A percentile compares a stretch with the other conserved stretches of the same genome.
These are phyloP conservation scores for Puffinus mauretanicus DNA, from an alignment of 2,113 vertebrate genomes.

Conservation along the genomic window DNA sequence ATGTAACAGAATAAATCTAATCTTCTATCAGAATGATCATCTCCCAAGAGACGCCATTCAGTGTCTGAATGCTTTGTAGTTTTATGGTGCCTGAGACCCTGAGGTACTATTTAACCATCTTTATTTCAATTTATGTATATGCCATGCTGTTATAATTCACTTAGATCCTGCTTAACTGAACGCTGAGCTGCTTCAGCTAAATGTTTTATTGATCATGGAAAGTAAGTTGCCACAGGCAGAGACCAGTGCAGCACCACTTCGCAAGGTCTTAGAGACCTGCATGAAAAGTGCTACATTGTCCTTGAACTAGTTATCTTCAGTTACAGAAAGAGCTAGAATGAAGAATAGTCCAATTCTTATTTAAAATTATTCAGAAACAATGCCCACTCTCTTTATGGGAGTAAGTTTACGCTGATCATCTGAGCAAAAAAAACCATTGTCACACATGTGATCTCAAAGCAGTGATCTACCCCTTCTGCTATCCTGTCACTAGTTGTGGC, in stretches of 20 bases:
- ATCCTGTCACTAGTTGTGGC: not conserved
- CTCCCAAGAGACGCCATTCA: not conserved
- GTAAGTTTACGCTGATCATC: not conserved
- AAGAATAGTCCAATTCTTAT: not conserved
- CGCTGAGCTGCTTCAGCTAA: not conserved
- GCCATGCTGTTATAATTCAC: not conserved
- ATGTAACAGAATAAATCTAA: not conserved
- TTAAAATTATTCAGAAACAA: not conserved
- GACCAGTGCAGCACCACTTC: not conserved
- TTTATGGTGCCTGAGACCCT: not conserved
- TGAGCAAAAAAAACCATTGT: not conserved
- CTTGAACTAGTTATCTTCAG: not conserved
- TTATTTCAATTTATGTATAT: not conserved
- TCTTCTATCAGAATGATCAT: not conserved
- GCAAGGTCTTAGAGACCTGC: not conserved
- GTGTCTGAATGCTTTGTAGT: not conserved
- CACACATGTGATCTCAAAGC: not conserved
- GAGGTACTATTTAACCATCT: not conserved
- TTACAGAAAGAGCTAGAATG: not conserved
- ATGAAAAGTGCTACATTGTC: fast-evolving
- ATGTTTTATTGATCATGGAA: not conserved
- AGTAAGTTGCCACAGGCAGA: not conserved
- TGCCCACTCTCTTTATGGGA: fast-evolving
- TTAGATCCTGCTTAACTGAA: not conserved
- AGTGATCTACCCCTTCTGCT: too few species aligned